These are phyloP conservation scores for Dendrophyllia cribrosa DNA, from an alignment of 64 coral and sea anemone genomes.

Conservation along the genomic window DNA sequence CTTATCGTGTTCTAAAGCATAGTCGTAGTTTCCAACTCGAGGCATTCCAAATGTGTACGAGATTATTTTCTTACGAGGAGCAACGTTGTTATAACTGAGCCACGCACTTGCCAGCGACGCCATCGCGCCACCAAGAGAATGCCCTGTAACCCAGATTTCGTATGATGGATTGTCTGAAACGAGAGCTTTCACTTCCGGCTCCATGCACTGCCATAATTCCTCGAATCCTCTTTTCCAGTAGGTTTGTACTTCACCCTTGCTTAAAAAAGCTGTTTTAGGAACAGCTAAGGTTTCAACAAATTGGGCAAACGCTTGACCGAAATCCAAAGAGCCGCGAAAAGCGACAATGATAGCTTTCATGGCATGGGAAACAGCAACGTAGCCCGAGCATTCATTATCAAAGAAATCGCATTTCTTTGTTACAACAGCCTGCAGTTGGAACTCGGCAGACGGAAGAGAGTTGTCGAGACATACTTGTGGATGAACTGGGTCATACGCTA, in stretches of 20 bases:
- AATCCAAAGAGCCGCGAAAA: constrained; percentile 46
- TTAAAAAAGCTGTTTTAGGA: constrained; percentile 1
- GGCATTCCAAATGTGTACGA: constrained; percentile 79
- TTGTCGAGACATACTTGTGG: constrained; percentile 41
- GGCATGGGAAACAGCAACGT: constrained; percentile 42
- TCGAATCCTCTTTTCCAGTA: constrained; percentile 63
- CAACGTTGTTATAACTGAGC: constrained; percentile 26
- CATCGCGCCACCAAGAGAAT: constrained; percentile 76
- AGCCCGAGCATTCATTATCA: constrained; percentile 27
- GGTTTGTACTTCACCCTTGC: constrained; percentile 9
- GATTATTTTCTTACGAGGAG: constrained; percentile 47
- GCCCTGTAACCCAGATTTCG: constrained; percentile 61
- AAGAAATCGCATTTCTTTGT: constrained; percentile 22
- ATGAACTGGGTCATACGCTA: constrained; percentile 35
- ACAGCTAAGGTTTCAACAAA: constrained; percentile 15
- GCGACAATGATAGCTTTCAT: constrained; percentile 28
- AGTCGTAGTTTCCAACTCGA: constrained; percentile 65
- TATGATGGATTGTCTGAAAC: constrained; percentile 27
- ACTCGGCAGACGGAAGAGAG: constrained; percentile 31
- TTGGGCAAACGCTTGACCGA: background rate
- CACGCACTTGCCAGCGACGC: constrained; percentile 66
- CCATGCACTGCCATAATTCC: constrained; percentile 19
- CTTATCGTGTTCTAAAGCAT: constrained; percentile 55
- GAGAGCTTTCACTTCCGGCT: constrained; percentile 16
- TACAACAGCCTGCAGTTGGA: constrained; percentile 9